These are phyloP conservation scores for Garrulus glandarius DNA, from an alignment of 2,797 vertebrate species.

Conservation along the genomic window DNA sequence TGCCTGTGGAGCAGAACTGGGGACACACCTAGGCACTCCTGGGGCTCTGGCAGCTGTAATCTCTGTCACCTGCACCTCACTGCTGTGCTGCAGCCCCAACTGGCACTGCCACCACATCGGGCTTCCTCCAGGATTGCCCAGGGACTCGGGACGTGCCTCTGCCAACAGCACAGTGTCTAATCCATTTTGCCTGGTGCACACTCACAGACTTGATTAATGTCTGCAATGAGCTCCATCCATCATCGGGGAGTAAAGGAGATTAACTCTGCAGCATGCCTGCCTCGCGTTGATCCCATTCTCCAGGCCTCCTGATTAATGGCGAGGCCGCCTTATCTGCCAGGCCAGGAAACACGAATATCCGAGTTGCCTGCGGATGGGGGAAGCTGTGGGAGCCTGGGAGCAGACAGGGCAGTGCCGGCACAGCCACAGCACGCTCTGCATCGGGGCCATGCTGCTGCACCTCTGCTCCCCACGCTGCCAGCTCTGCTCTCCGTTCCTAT, in stretches of 20 bases:
- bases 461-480: not conserved
- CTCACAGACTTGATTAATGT: conserved; percentile 54
- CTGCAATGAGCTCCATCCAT: conserved; percentile 52
- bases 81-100: not conserved
- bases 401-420: fast-evolving
- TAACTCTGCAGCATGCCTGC: conserved; percentile 13
- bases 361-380: not conserved
- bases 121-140: not conserved
- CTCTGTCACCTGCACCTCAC: not conserved
- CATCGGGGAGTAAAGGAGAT: conserved; percentile 55
- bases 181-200: not conserved
- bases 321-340: not conserved
- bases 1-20: not conserved
- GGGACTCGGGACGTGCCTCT: not conserved
- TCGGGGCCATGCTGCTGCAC: fast-evolving
- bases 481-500: not conserved
- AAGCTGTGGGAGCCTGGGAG: not conserved
- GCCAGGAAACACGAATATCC: not conserved
- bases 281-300: conserved; percentile 28
- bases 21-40: not conserved
- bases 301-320: conserved; percentile 18
- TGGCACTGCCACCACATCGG: fast-evolving
- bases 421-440: fast-evolving
- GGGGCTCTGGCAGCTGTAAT: not conserved
- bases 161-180: not conserved